Conservation (phyloP, 2,797 vertebrate species). For the Brachyalestes nurse region DNA sequence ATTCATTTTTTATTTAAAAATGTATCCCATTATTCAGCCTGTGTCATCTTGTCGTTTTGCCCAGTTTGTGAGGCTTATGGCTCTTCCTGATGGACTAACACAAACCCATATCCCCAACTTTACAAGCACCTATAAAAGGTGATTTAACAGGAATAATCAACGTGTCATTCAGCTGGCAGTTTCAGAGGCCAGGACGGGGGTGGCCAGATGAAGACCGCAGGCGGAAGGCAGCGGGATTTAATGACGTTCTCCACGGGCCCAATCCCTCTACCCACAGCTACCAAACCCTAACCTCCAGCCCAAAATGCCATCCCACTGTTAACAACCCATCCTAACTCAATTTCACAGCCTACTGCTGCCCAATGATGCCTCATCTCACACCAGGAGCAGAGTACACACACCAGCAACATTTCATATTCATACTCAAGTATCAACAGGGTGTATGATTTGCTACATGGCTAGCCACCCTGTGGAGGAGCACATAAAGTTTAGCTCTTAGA, state of each 20-base stretch:
- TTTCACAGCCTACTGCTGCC: conserved; percentile 63
- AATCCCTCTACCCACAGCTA: conserved; percentile 44
- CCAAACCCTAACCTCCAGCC: conserved; percentile 36
- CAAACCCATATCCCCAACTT: conserved; percentile 50
- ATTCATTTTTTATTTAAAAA: conserved; percentile 13
- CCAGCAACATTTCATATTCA: conserved; percentile 52
- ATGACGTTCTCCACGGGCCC: conserved; percentile 49
- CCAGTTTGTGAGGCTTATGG: conserved; percentile 9
- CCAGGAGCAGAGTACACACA: conserved; percentile 57
- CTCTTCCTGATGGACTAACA: conserved; percentile 41
- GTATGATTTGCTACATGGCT: conserved; percentile 11
- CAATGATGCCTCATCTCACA: conserved; percentile 48
- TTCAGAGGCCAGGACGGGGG: conserved; percentile 17
- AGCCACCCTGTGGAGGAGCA: not conserved
- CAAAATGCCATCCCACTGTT: conserved; percentile 42
- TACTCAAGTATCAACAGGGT: conserved; percentile 29
- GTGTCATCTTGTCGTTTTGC: conserved; percentile 11
- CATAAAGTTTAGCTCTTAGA: not conserved
- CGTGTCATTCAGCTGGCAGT: conserved; percentile 54
- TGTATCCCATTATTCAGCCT: conserved; percentile 21
- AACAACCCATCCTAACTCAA: conserved; percentile 58
- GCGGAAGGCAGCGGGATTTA: conserved; percentile 44
- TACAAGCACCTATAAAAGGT: conserved; percentile 53
- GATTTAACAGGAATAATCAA: conserved; percentile 63
- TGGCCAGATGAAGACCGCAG: conserved; percentile 47